Conservation (phyloP, 2,113 vertebrate species). For the Regulus satrapa region DNA sequence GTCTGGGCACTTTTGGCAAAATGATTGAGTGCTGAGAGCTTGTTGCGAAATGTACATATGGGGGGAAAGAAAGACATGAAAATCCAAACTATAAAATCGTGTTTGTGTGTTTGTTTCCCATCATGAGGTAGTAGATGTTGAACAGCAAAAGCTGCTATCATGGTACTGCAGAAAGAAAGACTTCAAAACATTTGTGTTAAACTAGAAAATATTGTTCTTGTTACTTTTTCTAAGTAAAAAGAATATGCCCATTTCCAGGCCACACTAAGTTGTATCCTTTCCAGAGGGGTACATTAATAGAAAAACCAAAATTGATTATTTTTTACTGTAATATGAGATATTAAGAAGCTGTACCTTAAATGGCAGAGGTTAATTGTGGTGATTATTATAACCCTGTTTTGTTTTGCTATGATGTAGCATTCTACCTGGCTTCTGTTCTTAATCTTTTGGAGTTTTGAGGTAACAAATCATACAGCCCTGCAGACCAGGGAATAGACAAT, state of each 20-base stretch:
- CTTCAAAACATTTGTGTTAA: not conserved
- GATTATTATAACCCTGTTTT: not conserved
- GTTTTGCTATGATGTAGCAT: not conserved
- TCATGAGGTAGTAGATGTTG: not conserved
- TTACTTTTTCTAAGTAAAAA: not conserved
- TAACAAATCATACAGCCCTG: not conserved
- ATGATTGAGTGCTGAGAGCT: not conserved
- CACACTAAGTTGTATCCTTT: not conserved
- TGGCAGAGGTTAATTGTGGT: not conserved
- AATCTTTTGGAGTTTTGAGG: not conserved
- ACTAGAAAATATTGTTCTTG: not conserved
- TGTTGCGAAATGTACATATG: not conserved
- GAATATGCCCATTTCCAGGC: fast-evolving
- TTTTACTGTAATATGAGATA: not conserved
- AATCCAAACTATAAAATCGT: not conserved
- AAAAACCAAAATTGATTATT: not conserved
- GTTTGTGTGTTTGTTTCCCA: not conserved
- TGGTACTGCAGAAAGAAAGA: not conserved
- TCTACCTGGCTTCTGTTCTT: not conserved
- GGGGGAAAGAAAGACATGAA: not conserved
- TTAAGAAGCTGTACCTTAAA: not conserved
- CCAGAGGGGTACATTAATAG: not conserved
- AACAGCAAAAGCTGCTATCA: not conserved
- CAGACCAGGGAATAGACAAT: not conserved
- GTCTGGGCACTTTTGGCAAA: not conserved